phyloP scores from a whole-genome alignment of 2,797 vertebrate species.

The Craterocephalus amniculus region DNA sequence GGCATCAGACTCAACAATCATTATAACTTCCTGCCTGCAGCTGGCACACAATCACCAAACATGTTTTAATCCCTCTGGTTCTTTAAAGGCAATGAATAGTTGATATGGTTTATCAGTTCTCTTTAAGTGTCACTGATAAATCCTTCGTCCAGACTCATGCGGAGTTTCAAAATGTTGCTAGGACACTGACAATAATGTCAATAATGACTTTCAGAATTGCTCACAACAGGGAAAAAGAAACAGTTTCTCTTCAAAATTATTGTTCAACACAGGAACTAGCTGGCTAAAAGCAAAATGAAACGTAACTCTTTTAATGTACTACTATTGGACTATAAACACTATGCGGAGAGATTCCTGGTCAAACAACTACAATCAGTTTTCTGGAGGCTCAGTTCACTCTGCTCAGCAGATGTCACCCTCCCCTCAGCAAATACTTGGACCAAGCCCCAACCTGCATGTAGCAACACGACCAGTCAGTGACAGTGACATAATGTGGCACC shows the following conservation, averaged over 20 bases:
- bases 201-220: neutral
- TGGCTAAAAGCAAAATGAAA: neutral
- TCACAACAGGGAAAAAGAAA: no score
- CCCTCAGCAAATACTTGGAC: slow-evolving; percentile 61
- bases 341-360: neutral
- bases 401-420: slow-evolving; percentile 76
- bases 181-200: neutral
- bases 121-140: neutral
- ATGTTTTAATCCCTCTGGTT: neutral
- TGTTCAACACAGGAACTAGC: neutral
- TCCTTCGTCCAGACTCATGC: neutral
- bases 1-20: neutral
- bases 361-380: slow-evolving; percentile 30
- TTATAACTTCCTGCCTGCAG: neutral
- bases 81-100: neutral
- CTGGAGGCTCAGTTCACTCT: slow-evolving; percentile 49
- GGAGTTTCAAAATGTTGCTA: neutral
- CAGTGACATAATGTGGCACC: slow-evolving; percentile 70
- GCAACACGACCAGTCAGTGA: slow-evolving; percentile 66
- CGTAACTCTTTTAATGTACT: neutral
- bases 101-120: neutral
- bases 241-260: neutral
- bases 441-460: slow-evolving; percentile 61
- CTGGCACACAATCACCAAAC: neutral
- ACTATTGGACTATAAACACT: neutral